Base-by-base conservation (phyloP, 2,113 vertebrate genomes). In the Hemiscyllium ocellatum region DNA sequence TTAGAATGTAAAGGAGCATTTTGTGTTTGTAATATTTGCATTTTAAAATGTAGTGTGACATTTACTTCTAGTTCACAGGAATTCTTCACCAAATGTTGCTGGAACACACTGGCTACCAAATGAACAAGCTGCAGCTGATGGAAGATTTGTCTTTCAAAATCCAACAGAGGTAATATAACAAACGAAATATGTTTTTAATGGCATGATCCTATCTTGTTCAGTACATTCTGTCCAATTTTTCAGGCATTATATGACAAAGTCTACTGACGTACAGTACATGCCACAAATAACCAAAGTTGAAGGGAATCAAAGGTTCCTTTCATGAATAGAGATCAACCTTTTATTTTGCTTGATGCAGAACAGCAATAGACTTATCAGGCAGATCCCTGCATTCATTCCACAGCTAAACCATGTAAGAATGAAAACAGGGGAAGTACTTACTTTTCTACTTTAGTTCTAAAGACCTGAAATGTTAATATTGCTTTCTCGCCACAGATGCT, bases 141-240 rank as follows among this genome's bases (percentile, higher is more conserved):
- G 96, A 83, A 97, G 96, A 0, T 98, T 98, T 97, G 97, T 98
- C 94, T 99, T 98, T 96, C 96, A 97, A 70, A 97, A 97, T 68
- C 97, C 98, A 0, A 26, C 96, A 20, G 96, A 97, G 96, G 98
- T 98, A 96, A 96, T 47, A 29, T 33, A 52, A 95, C 17, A n/a
- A 76, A 95, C 72, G 42, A 12, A 95, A 5, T 95, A 19, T 95
- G 56, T 80, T 94, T 95, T 70, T 70, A 69, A 72, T 42, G 33
- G 0, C 52, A 42, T 72, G 26, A 52, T 95, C 69, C 93, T 50
- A 72, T 50, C 93, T 95, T 50, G 69, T 26, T 50, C n/a, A 50
- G 69, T 95, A 52, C 94, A 50, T 95, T 33, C 13, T 4, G 69
- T 76, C 69, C 94, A 72, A 72, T 72, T 33, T 95, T 95, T 50